Conservation (phyloP, 2,797 vertebrate species). For the Pangasius djambal region DNA sequence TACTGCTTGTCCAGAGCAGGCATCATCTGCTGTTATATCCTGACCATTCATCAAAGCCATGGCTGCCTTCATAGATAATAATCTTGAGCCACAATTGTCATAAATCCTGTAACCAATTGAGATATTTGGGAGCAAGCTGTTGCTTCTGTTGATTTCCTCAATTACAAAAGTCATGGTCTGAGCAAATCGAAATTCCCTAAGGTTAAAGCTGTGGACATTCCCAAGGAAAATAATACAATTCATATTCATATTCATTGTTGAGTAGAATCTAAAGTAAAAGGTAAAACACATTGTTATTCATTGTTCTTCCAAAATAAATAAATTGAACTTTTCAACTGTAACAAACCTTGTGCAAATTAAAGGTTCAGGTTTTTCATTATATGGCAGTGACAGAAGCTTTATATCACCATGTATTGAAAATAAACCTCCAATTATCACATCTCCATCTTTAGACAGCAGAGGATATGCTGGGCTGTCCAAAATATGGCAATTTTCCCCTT, state of each 20-base stretch:
- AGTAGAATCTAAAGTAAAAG: neutral
- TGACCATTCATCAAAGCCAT: slow-evolving; percentile 59
- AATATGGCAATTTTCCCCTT: slow-evolving; percentile 63
- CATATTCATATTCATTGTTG: neutral
- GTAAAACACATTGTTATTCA: neutral
- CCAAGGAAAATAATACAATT: neutral
- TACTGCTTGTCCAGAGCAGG: slow-evolving; percentile 66
- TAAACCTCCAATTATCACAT: slow-evolving; percentile 71
- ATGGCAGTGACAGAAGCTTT: slow-evolving; percentile 63
- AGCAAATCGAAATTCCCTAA: slow-evolving; percentile 59
- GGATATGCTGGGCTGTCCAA: slow-evolving; percentile 67
- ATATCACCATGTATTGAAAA: slow-evolving; percentile 77
- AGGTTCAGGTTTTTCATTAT: slow-evolving; percentile 67
- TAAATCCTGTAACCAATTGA: slow-evolving; percentile 59
- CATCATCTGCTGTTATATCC: slow-evolving; percentile 49
- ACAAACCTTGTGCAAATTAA: slow-evolving; percentile 73
- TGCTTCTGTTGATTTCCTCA: slow-evolving; percentile 62
- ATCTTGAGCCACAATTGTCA: slow-evolving; percentile 58
- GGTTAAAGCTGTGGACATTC: slow-evolving; percentile 47
- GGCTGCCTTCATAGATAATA: slow-evolving; percentile 52
- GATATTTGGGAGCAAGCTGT: slow-evolving; percentile 56
- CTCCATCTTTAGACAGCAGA: slow-evolving; percentile 70
- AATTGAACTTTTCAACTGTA: neutral
- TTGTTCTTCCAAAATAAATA: too few species aligned
- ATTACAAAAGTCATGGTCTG: slow-evolving; percentile 61